A percentile compares a stretch with the other conserved stretches of the same genome.
Evolutionary conservation across 1,140 invertebrate genomes (phyloP).

Genomic region (Phthorimaea operculella): DNA sequence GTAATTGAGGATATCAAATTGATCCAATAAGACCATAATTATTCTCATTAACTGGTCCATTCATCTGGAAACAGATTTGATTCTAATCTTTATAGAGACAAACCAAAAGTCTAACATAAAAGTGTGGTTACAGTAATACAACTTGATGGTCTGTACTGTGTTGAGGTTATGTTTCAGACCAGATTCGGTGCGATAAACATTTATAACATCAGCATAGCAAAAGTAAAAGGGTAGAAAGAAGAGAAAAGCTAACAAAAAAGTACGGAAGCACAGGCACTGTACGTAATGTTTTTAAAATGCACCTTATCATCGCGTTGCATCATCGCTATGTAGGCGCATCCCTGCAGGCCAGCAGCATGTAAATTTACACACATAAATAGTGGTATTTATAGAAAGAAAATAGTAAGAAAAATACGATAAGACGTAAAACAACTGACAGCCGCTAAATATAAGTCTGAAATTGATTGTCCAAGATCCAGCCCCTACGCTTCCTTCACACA

Average conservation of each 20-base stretch:
- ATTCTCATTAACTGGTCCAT: no score
- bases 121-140: background rate
- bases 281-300: constrained; percentile 20
- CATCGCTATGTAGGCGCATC: constrained; percentile 50
- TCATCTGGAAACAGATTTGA: no score
- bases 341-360: constrained; percentile 50
- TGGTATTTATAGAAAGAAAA: constrained; percentile 35
- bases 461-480: constrained; percentile 32
- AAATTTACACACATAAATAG: constrained; percentile 32
- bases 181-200: background rate
- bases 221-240: constrained; percentile 23
- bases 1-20: background rate
- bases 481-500: constrained; percentile 6
- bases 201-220: constrained; percentile 1
- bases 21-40: no score
- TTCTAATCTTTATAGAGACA: background rate
- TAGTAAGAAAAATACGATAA: constrained; percentile 31
- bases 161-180: background rate
- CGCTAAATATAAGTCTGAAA: constrained; percentile 42
- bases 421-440: constrained; percentile 66
- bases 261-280: constrained; percentile 19
- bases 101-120: background rate
- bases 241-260: constrained; percentile 16
- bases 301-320: constrained; percentile 67
- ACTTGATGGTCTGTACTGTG: background rate